Evolutionary conservation across 2,888 invertebrate genomes (phyloP), one percentile per base, ranked within the genome.

Genomic region (Mayetiola destructor): DNA sequence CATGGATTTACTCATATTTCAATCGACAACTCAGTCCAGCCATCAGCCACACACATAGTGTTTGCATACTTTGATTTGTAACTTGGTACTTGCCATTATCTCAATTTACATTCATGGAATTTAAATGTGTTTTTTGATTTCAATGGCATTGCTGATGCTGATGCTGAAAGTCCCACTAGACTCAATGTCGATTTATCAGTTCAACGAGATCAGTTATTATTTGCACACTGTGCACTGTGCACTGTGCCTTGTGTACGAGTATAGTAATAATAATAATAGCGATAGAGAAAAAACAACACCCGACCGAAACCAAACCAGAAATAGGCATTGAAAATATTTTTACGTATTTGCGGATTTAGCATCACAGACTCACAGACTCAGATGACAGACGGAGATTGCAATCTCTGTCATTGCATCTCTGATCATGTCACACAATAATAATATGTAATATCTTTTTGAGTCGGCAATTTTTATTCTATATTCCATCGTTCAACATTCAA

Each of bases 31-130:
- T n/a, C n/a, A n/a, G n/a, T n/a, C n/a, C n/a, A n/a, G n/a, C n/a
- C n/a, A n/a, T n/a, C n/a, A n/a, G n/a, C n/a, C n/a, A n/a, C n/a
- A n/a, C n/a, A n/a, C n/a, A n/a, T n/a, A n/a, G n/a, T n/a, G n/a
- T n/a, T n/a, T n/a, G n/a, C 48, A 9, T 27, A 48, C 16, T 48
- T 16, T 27, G 48, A 27, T 48, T 48, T 48, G 48, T 27, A 48
- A 27, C 23, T 48, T 48, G 48, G 48, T 16, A 48, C 48, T 48
- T 48, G 27, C 27, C 48, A 27, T 48, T 48, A 48, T 48, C 27
- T 27, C 48, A 48, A 48, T 48, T 48, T 48, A 48, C 48, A 48
- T 48, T 48, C 48, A 48, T 48, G 48, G 48, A 48, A 48, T 48
- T 48, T 48, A 48, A 48, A 48, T 48, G 27, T 27, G 48, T 27